Evolutionary conservation across 2,888 invertebrate species (phyloP).

Genomic region (Dicycla oo): DNA sequence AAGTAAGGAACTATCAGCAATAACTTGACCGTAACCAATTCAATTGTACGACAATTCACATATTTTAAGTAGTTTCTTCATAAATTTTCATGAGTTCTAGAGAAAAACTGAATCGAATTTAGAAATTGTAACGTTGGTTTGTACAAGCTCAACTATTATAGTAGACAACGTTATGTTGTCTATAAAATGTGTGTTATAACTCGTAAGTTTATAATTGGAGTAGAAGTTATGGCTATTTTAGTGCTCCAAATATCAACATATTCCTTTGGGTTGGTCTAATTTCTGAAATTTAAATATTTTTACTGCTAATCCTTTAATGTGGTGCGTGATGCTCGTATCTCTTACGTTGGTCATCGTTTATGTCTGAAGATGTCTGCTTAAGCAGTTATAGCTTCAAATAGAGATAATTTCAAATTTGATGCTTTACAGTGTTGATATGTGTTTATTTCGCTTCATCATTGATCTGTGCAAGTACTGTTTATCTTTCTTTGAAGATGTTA

Average conservation of each 20-base stretch:
- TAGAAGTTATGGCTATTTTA: background rate
- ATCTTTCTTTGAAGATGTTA: background rate
- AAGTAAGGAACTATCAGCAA: slow-evolving; percentile 65
- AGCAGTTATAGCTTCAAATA: slow-evolving; percentile 12
- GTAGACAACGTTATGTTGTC: background rate
- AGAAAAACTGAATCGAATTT: background rate
- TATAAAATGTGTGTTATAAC: background rate
- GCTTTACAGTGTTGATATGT: background rate
- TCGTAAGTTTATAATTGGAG: background rate
- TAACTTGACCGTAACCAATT: slow-evolving; percentile 57
- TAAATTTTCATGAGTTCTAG: background rate
- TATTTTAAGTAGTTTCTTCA: slow-evolving; percentile 20
- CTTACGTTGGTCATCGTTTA: slow-evolving; percentile 19
- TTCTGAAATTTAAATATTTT: slow-evolving; percentile 6
- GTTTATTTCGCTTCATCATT: slow-evolving; percentile 19
- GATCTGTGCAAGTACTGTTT: slow-evolving; percentile 34
- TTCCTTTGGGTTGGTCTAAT: background rate
- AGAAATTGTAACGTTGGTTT: background rate
- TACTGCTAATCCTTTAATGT: slow-evolving; percentile 21
- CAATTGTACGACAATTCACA: slow-evolving; percentile 33
- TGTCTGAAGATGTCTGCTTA: background rate
- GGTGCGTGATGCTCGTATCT: slow-evolving; percentile 7
- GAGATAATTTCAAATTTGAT: slow-evolving; percentile 18
- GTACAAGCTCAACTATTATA: background rate
- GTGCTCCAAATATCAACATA: background rate